Evolutionary conservation across 2,113 vertebrate species (phyloP).

Genomic region (Neogale vison): DNA sequence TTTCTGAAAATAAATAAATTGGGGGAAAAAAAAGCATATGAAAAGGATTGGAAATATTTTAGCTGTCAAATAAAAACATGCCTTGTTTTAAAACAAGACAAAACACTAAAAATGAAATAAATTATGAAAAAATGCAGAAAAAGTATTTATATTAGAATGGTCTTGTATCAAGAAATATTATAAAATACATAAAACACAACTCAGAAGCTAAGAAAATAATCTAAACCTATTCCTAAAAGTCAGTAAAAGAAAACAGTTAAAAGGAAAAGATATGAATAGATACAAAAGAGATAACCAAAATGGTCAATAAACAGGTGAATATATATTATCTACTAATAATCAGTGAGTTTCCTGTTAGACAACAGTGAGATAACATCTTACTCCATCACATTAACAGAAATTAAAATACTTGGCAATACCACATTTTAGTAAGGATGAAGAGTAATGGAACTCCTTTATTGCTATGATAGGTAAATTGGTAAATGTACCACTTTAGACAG

Average conservation of each 20-base stretch:
- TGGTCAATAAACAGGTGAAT: not conserved
- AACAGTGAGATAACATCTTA: not conserved
- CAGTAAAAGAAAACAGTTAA: not conserved
- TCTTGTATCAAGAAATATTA: not conserved
- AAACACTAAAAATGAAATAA: not conserved
- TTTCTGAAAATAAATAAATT: no score
- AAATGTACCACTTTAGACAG: not conserved
- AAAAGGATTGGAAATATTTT: not conserved
- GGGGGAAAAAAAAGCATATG: no score
- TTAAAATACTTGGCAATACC: not conserved
- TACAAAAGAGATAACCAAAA: not conserved
- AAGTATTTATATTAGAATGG: not conserved
- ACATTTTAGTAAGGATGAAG: not conserved
- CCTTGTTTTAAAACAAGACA: not conserved
- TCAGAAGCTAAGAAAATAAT: not conserved
- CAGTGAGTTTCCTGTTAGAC: not conserved
- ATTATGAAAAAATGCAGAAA: not conserved
- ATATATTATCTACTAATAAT: not conserved
- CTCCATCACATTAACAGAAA: not conserved
- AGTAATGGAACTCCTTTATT: not conserved
- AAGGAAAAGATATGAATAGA: not conserved
- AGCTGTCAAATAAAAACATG: not conserved
- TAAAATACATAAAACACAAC: not conserved
- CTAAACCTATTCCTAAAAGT: not conserved
- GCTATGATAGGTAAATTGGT: not conserved